A percentile compares a stretch with the other conserved stretches of the same genome.
Conservation (phyloP, 2,797 vertebrate genomes). For the Chanos chanos region DNA sequence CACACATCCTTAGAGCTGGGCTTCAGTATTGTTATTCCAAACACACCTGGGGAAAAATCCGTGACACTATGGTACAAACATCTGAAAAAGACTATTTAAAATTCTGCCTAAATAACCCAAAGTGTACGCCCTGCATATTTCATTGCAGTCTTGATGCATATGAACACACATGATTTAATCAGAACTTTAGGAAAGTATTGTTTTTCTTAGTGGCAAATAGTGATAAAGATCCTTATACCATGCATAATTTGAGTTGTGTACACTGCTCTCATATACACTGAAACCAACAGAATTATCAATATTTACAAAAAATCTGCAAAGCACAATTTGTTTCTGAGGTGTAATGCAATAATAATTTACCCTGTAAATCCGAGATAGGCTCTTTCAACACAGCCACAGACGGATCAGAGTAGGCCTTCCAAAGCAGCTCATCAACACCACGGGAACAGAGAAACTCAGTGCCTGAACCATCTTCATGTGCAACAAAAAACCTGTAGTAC, state of each 20-base stretch:
- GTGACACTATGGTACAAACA: not conserved
- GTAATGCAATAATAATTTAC: constrained; percentile 54
- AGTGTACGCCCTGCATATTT: too few species aligned
- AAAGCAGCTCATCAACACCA: constrained; percentile 70
- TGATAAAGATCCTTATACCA: too few species aligned
- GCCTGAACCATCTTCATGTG: constrained; percentile 82
- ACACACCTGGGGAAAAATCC: constrained; percentile 61
- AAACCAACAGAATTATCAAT: too few species aligned
- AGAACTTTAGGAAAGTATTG: too few species aligned
- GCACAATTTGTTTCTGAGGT: not conserved
- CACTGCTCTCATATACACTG: not conserved
- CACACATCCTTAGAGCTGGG: constrained; percentile 68
- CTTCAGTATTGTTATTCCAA: constrained; percentile 77
- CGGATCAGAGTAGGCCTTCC: constrained; percentile 67
- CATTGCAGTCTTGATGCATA: too few species aligned
- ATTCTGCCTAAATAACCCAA: not conserved
- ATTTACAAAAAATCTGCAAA: too few species aligned
- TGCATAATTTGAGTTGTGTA: not conserved
- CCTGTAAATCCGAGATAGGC: constrained; percentile 72
- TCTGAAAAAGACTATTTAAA: not conserved
- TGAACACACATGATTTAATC: too few species aligned
- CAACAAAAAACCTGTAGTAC: constrained; percentile 78
- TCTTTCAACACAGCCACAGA: constrained; percentile 76
- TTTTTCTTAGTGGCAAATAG: too few species aligned
- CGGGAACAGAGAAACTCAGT: constrained; percentile 78